These are phyloP conservation scores for Yponomeuta sedellus DNA, from an alignment of 2,888 invertebrate genomes.

Conservation along the genomic window DNA sequence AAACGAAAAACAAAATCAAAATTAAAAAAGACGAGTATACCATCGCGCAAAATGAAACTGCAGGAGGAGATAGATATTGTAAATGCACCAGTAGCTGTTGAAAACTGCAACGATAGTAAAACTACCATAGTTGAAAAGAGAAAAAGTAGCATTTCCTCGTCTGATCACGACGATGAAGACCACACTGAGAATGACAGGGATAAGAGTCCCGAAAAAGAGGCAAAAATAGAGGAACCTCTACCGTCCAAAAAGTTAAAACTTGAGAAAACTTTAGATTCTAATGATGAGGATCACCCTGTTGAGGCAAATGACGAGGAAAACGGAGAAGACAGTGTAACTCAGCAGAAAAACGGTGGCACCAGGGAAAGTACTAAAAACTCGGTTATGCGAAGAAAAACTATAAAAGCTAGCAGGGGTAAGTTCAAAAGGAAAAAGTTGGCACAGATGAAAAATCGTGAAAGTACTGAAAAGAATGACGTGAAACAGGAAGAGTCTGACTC, in stretches of 20 bases:
- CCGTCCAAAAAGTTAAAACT: slow-evolving; percentile 63
- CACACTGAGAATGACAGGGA: slow-evolving; percentile 24
- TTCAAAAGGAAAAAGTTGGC: slow-evolving; percentile 56
- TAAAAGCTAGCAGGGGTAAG: slow-evolving; percentile 62
- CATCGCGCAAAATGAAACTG: slow-evolving; percentile 39
- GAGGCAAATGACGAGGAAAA: slow-evolving; percentile 34
- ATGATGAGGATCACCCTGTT: slow-evolving; percentile 29
- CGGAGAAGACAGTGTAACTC: slow-evolving; percentile 22
- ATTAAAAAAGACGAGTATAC: slow-evolving; percentile 52
- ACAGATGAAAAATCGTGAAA: slow-evolving; percentile 30
- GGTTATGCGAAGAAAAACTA: slow-evolving; percentile 56
- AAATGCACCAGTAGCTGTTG: slow-evolving; percentile 47
- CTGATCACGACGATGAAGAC: slow-evolving; percentile 50
- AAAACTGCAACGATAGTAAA: slow-evolving; percentile 58
- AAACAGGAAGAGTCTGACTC: slow-evolving; percentile 37
- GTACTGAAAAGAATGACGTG: slow-evolving; percentile 28
- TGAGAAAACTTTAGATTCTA: slow-evolving; percentile 52
- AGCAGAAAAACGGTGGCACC: slow-evolving; percentile 14
- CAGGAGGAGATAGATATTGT: slow-evolving; percentile 45
- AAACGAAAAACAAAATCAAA: slow-evolving; percentile 54
- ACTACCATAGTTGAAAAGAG: slow-evolving; percentile 61
- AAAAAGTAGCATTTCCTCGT: slow-evolving; percentile 65
- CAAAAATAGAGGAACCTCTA: slow-evolving; percentile 52
- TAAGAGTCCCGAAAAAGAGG: slow-evolving; percentile 11
- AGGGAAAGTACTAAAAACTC: slow-evolving; percentile 30